Percentiles rank a stretch among this genome's conserved stretches.
Conservation (phyloP, 2,113 vertebrate species). For the Chaetodon trifascialis region DNA sequence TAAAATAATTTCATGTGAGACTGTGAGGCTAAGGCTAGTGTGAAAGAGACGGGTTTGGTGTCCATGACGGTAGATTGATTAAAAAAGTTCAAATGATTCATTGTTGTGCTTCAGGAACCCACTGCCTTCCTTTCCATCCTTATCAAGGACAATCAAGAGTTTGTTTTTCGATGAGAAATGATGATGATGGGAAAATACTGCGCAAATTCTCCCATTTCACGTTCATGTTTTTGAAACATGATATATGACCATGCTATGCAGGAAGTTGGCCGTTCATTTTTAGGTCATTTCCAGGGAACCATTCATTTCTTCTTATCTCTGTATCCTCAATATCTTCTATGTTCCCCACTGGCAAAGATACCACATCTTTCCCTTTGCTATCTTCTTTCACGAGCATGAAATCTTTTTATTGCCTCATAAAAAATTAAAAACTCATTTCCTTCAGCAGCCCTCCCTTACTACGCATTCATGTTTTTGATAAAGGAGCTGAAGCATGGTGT, state of each 20-base stretch:
- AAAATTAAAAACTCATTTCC: not conserved
- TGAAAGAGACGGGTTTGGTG: not conserved
- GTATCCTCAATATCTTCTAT: not conserved
- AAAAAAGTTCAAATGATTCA: not conserved
- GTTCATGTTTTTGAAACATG: not conserved
- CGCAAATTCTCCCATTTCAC: constrained; percentile 5
- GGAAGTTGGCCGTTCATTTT: not conserved
- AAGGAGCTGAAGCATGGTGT: not conserved
- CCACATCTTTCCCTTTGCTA: not conserved
- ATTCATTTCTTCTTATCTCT: not conserved
- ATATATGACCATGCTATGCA: not conserved
- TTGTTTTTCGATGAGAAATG: constrained; percentile 13
- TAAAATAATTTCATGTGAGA: not conserved
- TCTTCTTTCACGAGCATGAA: not conserved
- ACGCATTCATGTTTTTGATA: not conserved
- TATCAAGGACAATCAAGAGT: not conserved
- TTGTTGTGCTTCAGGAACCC: constrained; percentile 1
- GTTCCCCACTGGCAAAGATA: not conserved
- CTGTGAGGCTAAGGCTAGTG: not conserved
- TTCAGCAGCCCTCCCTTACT: not conserved
- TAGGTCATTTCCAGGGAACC: not conserved
- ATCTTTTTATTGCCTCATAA: not conserved
- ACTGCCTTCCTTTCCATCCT: not conserved
- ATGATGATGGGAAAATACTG: not conserved
- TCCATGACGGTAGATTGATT: not conserved